phyloP scores from a whole-genome alignment of 2,888 invertebrate genomes.

The Acleris holmiana region DNA sequence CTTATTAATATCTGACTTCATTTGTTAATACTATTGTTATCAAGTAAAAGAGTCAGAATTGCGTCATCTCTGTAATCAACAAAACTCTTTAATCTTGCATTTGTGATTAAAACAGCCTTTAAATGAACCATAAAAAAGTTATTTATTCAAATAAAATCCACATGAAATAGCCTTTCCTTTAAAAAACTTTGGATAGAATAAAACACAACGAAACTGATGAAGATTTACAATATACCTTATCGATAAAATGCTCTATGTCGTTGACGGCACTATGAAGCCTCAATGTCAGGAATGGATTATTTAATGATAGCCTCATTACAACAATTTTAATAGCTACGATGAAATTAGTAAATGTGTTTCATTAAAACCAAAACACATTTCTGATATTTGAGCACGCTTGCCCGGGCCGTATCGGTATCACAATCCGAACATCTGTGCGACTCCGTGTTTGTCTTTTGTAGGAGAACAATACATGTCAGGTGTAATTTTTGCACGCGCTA shows the following conservation, averaged over 20 bases:
- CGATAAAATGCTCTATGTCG: background rate
- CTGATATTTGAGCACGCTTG: background rate
- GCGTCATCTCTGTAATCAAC: no score
- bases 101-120: no score
- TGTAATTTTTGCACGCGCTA: constrained; percentile 55
- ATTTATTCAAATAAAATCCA: no score
- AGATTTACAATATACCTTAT: no score
- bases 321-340: background rate
- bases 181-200: no score
- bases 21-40: no score
- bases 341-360: background rate
- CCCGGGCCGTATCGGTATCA: background rate
- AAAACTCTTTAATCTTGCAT: no score
- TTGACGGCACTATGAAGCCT: background rate
- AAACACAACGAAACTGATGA: no score
- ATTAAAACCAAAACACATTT: background rate
- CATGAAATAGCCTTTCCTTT: no score
- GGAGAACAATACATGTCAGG: constrained; percentile 61
- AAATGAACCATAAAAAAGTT: no score
- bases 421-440: constrained; percentile 56
- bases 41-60: no score
- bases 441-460: constrained; percentile 57
- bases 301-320: background rate
- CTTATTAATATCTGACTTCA: no score
- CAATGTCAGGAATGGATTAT: background rate